Evolutionary conservation across 2,113 vertebrate species (phyloP).

Genomic region (Bucco capensis): DNA sequence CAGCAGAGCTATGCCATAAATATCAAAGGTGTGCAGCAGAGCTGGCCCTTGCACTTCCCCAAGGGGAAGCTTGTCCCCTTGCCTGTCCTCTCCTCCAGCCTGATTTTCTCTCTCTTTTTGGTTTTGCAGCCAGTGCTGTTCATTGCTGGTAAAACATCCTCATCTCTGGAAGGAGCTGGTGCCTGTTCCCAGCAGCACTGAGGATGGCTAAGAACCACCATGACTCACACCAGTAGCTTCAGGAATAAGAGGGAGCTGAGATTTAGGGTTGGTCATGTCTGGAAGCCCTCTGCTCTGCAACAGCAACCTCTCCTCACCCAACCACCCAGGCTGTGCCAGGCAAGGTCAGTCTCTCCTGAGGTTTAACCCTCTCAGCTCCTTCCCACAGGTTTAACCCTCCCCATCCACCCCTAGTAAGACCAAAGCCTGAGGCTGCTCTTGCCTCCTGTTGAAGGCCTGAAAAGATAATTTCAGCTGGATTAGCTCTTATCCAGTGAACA

Average conservation of each 20-base stretch:
- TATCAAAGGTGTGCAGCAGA: background rate
- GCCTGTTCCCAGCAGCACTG: background rate
- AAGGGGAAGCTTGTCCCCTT: background rate
- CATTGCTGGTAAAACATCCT: background rate
- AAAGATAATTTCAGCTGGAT: background rate
- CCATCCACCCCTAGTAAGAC: background rate
- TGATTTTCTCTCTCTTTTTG: background rate
- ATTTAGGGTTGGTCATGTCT: background rate
- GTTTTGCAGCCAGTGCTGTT: background rate
- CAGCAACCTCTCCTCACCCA: background rate
- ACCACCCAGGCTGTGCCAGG: background rate
- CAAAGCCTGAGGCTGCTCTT: background rate
- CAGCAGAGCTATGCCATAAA: background rate
- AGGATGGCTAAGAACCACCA: background rate
- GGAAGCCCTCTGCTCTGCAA: background rate
- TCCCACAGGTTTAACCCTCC: background rate
- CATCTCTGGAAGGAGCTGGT: background rate
- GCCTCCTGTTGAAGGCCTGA: background rate
- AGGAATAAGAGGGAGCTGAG: background rate
- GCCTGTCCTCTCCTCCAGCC: background rate
- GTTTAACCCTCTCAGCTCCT: accelerated
- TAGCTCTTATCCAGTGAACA: background rate
- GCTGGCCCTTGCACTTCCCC: background rate
- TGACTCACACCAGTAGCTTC: background rate
- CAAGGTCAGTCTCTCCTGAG: background rate